Base-by-base conservation (phyloP, 1,140 invertebrate species). In the Neelides sp. region DNA sequence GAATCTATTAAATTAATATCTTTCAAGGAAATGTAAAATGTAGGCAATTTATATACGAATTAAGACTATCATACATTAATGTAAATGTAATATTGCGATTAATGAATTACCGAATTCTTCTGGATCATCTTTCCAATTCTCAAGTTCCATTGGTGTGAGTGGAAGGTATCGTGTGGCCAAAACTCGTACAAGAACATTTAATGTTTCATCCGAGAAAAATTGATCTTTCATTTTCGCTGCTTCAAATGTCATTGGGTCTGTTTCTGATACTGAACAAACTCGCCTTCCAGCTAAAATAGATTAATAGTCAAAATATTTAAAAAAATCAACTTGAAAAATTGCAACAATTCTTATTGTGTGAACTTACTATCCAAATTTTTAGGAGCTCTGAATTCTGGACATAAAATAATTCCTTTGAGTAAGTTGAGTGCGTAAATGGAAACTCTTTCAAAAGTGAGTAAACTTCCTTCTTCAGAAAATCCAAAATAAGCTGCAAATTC, bases 131-230 rank as follows among this genome's bases (percentile, higher is more conserved):
- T 88, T 83, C 91, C 90, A 95, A n/a, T 78, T 71, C 44, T 82
- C 78, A 36, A 96, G 68, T 66, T 95, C 91, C 43, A 82, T 76
- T 47, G 78, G 72, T 3, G 82, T 87, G 12, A 95, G 71, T 23
- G 88, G 72, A 63, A 96, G 89, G 68, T 93, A 95, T 58, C 87
- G 80, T 0, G 81, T 81, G 1, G 95, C 78, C 4, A 97, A 74
- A 60, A 83, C 81, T 15, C 79, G 72, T 64, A 82, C 86, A 63
- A 96, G 85, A 68, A 85, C 82, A 26, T 73, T 76, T 27, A 88
- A 64, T 3, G 73, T 77, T 55, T 77, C 71, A 20, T 68, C 65
- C 17, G 77, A 80, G 60, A 91, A 89, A 66, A 87, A 87, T 46
- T 74, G 35, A 23, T 69, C 66, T 65, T 82, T 83, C 8, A 83